Evolutionary conservation across 2,797 vertebrate genomes (phyloP).

Genomic region (Saguinus oedipus): DNA sequence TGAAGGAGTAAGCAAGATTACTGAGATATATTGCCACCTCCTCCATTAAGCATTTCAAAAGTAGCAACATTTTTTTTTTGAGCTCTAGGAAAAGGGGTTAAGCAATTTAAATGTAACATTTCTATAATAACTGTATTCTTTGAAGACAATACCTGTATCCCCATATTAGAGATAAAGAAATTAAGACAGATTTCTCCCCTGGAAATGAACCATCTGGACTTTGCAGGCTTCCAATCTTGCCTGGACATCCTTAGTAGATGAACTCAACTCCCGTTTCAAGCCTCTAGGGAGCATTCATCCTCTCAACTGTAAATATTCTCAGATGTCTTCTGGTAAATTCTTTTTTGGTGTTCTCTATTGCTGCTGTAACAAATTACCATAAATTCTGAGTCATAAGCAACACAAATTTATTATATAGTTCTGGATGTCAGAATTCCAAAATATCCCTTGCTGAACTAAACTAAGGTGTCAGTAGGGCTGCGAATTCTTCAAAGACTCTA

Average conservation of each 20-base stretch:
- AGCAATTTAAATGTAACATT: neutral
- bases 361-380: neutral
- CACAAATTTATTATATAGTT: neutral
- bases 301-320: neutral
- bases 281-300: neutral
- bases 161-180: neutral
- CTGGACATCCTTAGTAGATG: neutral
- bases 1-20: neutral
- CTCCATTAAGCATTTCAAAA: neutral
- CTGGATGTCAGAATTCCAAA: neutral
- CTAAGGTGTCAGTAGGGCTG: neutral
- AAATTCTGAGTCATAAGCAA: neutral
- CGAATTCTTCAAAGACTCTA: neutral
- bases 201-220: too few species aligned
- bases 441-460: neutral
- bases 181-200: neutral
- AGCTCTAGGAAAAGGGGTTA: neutral
- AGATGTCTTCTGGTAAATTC: neutral
- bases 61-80: neutral
- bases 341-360: neutral
- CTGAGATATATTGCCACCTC: fast-evolving
- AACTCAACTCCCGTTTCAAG: neutral
- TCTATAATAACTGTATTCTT: neutral
- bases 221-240: neutral
- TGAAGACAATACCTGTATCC: neutral